Evolutionary conservation across 37 sponge, comb jelly and placozoan species (phyloP).

Genomic region (Halichondria panicea): DNA sequence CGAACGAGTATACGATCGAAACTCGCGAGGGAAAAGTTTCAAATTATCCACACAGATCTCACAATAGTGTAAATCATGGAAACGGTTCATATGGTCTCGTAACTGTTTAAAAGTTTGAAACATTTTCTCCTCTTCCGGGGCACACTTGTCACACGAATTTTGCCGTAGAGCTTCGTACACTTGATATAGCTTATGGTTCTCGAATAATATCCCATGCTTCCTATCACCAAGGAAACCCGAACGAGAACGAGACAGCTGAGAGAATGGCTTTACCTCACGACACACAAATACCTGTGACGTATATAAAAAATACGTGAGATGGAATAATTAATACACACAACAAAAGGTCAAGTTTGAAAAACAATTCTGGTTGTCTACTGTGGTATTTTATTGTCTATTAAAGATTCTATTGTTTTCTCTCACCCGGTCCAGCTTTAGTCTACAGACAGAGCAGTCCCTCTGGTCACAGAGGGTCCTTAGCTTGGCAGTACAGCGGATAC

Average conservation of each 20-base stretch:
- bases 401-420: neutral
- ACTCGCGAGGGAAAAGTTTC: constrained; percentile 81
- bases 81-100: constrained; percentile 58
- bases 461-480: constrained; percentile 79
- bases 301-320: neutral
- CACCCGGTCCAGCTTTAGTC: constrained; percentile 56
- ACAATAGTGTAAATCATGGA: constrained; percentile 72
- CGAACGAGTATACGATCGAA: constrained; percentile 62
- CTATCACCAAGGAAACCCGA: constrained; percentile 3
- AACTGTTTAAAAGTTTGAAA: constrained; percentile 41
- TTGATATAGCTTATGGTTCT: constrained; percentile 2
- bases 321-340: neutral
- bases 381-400: too few species aligned
- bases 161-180: constrained; percentile 3
- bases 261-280: constrained; percentile 11
- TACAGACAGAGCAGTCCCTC: constrained; percentile 88
- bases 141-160: constrained; percentile 43
- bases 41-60: constrained; percentile 72
- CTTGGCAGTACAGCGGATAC: constrained; percentile 68
- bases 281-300: constrained; percentile 31
- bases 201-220: constrained; percentile 45
- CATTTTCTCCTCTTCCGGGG: neutral
- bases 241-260: neutral
- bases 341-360: too few species aligned
- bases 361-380: too few species aligned